Evolutionary conservation across 2,113 vertebrate genomes (phyloP), one percentile per base, ranked within the genome.

Genomic region (Dinomys branickii): DNA sequence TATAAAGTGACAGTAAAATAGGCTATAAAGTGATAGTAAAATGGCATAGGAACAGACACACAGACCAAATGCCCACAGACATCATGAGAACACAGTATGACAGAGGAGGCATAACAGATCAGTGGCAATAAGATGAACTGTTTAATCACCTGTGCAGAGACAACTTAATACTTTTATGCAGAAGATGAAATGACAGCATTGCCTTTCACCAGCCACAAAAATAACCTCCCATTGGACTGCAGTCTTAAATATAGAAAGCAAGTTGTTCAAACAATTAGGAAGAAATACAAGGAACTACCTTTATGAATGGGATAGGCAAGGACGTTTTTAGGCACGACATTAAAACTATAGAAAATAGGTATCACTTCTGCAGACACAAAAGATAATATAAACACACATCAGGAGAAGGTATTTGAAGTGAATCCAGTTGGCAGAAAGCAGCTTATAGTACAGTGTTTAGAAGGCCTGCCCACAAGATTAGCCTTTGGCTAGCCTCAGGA

Each of bases 341-440:
- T 33, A n/a, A 90, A 91, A 93, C 56, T 71, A 86, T n/a, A 58
- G 84, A 28, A 91, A 33, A 89, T 4, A 93, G 58, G 58, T 22
- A 19, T 41, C 17, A 56, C 24, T 90, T 28, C 58, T 78, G 14
- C 33, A 24, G 6, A 26, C 69, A 69, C 10, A 22, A 75, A 91
- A 58, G 13, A 80, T 38, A 80, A 54, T 10, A 78, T 41, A 69
- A 59, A 81, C 41, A 38, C 80, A 85, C 71, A 73, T 44, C 44
- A 30, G 26, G 78, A 63, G 65, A 58, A 83, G 82, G 35, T 17
- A 38, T 24, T 10, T 54, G 11, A 69, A 87, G 65, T 82, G 56
- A 84, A 47, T 9, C 28, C 14, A 59, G 56, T 22, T 61, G 7
- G 38, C 35, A 50, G 56, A 86, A 35, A 82, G 58, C 14, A 24